Evolutionary conservation across 2,113 vertebrate genomes (phyloP).

Genomic region (Syngnathus scovelli): DNA sequence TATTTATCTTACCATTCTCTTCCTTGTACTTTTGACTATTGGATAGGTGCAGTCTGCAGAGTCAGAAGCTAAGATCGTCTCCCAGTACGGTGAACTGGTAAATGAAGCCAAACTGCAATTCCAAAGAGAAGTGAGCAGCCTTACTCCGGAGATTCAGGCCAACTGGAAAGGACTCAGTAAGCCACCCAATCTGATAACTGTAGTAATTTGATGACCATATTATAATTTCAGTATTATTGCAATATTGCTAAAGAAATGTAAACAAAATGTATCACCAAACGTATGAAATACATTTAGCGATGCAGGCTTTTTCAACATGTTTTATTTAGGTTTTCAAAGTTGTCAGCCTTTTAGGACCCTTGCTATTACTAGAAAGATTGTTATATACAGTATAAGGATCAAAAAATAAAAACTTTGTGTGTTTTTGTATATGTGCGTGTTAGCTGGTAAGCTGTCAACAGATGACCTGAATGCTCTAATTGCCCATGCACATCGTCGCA

Average conservation of each 20-base stretch:
- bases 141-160: conserved; percentile 87
- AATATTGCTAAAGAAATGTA: too few species aligned
- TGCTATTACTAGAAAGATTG: background rate
- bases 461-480: conserved; percentile 93
- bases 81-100: conserved; percentile 92
- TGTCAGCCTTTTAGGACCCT: background rate
- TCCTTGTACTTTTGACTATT: conserved; percentile 3
- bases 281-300: too few species aligned
- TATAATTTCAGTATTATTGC: too few species aligned
- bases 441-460: conserved; percentile 80
- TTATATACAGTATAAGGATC: background rate
- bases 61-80: conserved; percentile 86
- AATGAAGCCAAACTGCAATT: conserved; percentile 87
- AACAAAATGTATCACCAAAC: too few species aligned
- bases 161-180: conserved; percentile 95
- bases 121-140: conserved; percentile 86
- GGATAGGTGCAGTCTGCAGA: conserved; percentile 85
- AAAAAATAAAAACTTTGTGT: background rate
- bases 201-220: background rate
- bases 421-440: conserved; percentile 8
- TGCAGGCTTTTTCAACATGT: too few species aligned
- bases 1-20: too few species aligned
- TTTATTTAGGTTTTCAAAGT: background rate
- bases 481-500: conserved; percentile 90
- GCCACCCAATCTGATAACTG: conserved; percentile 39